Percentiles rank a stretch among this genome's conserved stretches.
Evolutionary conservation across 2,888 invertebrate genomes (phyloP).

Genomic region (Steinernema scapterisci): DNA sequence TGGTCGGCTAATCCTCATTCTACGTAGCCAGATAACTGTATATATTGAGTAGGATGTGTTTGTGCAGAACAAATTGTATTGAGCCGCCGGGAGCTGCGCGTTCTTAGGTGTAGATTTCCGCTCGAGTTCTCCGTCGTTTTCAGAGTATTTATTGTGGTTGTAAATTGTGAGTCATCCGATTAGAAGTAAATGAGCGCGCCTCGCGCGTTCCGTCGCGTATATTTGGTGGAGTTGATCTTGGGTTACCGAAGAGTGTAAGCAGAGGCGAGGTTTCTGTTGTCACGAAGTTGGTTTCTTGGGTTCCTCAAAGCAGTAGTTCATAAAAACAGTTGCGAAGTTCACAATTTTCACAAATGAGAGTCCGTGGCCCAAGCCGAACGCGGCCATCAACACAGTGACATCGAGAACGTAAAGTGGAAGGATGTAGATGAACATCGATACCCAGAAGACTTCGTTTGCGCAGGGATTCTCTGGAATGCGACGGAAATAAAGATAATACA

Average conservation of each 20-base stretch:
- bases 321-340: no score
- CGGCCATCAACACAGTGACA: not conserved
- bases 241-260: no score
- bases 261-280: no score
- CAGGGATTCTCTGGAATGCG: not conserved
- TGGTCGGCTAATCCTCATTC: not conserved
- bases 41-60: conserved; percentile 14
- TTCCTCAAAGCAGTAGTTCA: no score
- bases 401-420: not conserved
- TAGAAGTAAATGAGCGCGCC: conserved; percentile 5
- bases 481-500: not conserved
- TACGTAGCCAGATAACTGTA: conserved; percentile 7
- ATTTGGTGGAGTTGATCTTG: no score
- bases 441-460: not conserved
- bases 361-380: not conserved
- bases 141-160: conserved; percentile 12
- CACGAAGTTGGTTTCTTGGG: no score
- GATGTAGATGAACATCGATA: not conserved
- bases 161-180: conserved; percentile 1
- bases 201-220: no score
- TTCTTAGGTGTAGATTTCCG: not conserved
- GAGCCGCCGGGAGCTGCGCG: not conserved
- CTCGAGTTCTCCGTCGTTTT: not conserved
- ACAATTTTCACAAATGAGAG: no score
- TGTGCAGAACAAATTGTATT: conserved; percentile 18